Percentiles rank a stretch among this genome's conserved stretches.
phyloP scores from a whole-genome alignment of 92 coral and sea anemone species.

The Micromussa lordhowensis region DNA sequence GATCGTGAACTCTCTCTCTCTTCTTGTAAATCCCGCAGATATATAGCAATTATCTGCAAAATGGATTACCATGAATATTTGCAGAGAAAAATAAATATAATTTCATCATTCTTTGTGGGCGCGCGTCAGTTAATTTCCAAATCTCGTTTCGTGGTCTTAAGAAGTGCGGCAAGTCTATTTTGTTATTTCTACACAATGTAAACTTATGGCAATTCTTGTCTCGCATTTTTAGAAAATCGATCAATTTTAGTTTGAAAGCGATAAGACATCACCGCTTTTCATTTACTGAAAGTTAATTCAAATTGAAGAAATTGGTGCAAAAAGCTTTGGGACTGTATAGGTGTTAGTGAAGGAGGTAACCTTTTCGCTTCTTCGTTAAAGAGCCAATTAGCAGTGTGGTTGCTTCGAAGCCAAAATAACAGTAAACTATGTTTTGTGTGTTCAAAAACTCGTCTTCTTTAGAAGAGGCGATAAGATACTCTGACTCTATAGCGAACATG shows the following conservation, averaged over 20 bases:
- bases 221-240: neutral
- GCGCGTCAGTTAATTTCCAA: neutral
- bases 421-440: neutral
- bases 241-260: constrained; percentile 10
- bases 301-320: neutral
- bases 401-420: neutral
- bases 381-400: neutral
- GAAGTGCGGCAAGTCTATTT: neutral
- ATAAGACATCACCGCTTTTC: neutral
- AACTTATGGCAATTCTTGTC: constrained; percentile 1
- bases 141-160: neutral
- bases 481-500: neutral
- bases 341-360: neutral
- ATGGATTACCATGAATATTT: neutral
- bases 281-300: neutral
- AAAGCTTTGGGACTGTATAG: neutral
- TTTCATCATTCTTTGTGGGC: neutral
- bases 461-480: neutral
- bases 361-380: neutral
- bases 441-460: neutral
- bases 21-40: neutral
- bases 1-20: neutral
- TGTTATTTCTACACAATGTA: neutral
- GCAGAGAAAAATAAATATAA: neutral
- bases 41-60: neutral